A percentile compares a stretch with the other conserved stretches of the same genome.
Evolutionary conservation across 1,140 invertebrate genomes (phyloP).

Genomic region (Trichoplusia ni): DNA sequence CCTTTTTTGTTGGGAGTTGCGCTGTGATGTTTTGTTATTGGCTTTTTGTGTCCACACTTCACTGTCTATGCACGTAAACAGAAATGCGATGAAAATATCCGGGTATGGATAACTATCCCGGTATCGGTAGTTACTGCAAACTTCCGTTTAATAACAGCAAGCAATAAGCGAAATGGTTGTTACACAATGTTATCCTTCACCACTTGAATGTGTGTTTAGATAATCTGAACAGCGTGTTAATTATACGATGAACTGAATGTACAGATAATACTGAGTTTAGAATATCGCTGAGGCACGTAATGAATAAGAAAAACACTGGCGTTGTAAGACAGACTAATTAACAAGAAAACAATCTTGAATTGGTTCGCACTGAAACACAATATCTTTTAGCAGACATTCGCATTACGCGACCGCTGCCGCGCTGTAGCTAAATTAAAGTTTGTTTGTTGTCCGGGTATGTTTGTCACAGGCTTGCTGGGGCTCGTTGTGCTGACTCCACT

Average conservation of each 20-base stretch:
- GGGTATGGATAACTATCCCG: constrained; percentile 5
- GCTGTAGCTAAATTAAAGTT: constrained; percentile 59
- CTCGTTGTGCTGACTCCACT: constrained; percentile 50
- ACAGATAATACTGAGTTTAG: too few relatives aligned
- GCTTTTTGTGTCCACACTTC: constrained; percentile 24
- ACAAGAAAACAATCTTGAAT: constrained; percentile 13
- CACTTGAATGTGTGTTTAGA: background rate
- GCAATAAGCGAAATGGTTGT: constrained; percentile 1
- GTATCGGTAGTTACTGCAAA: constrained; percentile 20
- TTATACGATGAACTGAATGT: background rate
- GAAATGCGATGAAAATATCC: constrained; percentile 24
- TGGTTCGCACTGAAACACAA: constrained; percentile 20
- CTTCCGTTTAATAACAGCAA: constrained; percentile 21
- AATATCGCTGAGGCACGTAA: background rate
- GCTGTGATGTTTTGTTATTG: constrained; percentile 39
- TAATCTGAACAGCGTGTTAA: background rate
- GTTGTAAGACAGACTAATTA: constrained; percentile 15
- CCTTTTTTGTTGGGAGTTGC: constrained; percentile 35
- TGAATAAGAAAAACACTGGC: background rate
- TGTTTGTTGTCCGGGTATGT: constrained; percentile 57
- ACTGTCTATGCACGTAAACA: constrained; percentile 15
- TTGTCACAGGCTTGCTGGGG: constrained; percentile 50
- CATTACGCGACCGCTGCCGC: constrained; percentile 19
- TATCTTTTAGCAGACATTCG: constrained; percentile 23
- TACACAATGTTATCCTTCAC: background rate